phyloP scores from a whole-genome alignment of 1,140 invertebrate species.

The Metaphire vulgaris region DNA sequence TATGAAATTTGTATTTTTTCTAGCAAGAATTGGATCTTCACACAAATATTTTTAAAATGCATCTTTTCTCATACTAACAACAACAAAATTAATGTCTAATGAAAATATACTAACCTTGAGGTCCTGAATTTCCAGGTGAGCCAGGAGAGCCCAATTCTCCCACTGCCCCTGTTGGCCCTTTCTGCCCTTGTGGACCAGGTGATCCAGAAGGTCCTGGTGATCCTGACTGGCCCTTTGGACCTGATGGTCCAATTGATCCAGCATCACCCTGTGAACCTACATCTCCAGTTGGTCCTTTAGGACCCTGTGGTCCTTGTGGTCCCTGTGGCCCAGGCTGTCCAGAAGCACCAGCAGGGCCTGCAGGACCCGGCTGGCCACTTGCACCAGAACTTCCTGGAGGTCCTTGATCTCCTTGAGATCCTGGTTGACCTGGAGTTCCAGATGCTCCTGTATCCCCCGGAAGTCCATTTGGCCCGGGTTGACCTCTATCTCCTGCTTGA shows the following conservation, averaged over 20 bases:
- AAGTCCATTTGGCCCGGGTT: neutral
- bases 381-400: slow-evolving; percentile 36
- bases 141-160: slow-evolving; percentile 10
- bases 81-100: too few relatives aligned
- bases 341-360: slow-evolving; percentile 40
- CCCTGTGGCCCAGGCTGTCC: slow-evolving; percentile 36
- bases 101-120: neutral
- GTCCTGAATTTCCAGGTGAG: neutral
- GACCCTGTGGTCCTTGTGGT: slow-evolving; percentile 33
- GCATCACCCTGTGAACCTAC: slow-evolving; percentile 30
- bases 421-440: slow-evolving; percentile 23
- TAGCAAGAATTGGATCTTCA: too few relatives aligned
- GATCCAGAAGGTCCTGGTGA: slow-evolving; percentile 11
- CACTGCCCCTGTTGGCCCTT: slow-evolving; percentile 6
- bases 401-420: slow-evolving; percentile 9
- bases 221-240: slow-evolving; percentile 19
- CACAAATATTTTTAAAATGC: too few relatives aligned
- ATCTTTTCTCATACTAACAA: too few relatives aligned
- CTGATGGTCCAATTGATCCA: slow-evolving; percentile 11
- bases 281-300: slow-evolving; percentile 27
- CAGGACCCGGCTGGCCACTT: slow-evolving; percentile 40
- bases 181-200: slow-evolving; percentile 13
- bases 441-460: slow-evolving; percentile 10
- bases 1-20: too few relatives aligned
- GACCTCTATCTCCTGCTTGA: neutral